Percentiles rank a stretch among this genome's conserved stretches.
Evolutionary conservation across 2,113 vertebrate species (phyloP).

Genomic region (Meles meles): DNA sequence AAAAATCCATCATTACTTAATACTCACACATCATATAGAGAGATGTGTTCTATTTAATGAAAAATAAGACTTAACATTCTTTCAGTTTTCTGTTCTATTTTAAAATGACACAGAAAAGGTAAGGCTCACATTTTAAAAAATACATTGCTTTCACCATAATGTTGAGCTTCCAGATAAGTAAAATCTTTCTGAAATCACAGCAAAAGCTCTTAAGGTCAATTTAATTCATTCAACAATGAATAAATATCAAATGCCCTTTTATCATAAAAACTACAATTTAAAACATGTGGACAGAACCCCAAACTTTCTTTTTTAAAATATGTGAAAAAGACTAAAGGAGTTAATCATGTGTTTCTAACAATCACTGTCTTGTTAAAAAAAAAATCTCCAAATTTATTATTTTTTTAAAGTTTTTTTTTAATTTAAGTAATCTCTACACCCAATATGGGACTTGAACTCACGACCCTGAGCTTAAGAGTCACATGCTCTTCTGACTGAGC

Average conservation of each 20-base stretch:
- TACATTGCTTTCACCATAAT: constrained; percentile 7
- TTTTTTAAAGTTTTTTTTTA: background rate
- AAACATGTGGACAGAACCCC: background rate
- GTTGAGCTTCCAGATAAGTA: background rate
- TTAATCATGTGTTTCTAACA: constrained; percentile 9
- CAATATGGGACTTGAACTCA: background rate
- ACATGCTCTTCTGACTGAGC: background rate
- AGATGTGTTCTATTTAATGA: background rate
- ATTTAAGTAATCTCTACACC: background rate
- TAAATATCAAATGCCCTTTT: background rate
- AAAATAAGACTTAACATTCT: constrained; percentile 26
- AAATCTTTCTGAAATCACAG: constrained; percentile 30
- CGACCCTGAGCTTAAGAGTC: background rate
- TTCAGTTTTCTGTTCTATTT: background rate
- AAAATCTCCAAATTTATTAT: background rate
- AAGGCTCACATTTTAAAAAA: background rate
- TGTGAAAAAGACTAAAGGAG: background rate
- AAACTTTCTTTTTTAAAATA: background rate
- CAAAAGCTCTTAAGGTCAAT: constrained; percentile 2
- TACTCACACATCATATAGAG: background rate
- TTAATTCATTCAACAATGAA: constrained; percentile 31
- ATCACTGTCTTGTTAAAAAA: constrained; percentile 8
- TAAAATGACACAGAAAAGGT: background rate
- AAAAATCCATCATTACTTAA: background rate
- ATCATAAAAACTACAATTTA: background rate